phyloP scores from a whole-genome alignment of 2,888 invertebrate genomes.

The Cremastinae sp. region DNA sequence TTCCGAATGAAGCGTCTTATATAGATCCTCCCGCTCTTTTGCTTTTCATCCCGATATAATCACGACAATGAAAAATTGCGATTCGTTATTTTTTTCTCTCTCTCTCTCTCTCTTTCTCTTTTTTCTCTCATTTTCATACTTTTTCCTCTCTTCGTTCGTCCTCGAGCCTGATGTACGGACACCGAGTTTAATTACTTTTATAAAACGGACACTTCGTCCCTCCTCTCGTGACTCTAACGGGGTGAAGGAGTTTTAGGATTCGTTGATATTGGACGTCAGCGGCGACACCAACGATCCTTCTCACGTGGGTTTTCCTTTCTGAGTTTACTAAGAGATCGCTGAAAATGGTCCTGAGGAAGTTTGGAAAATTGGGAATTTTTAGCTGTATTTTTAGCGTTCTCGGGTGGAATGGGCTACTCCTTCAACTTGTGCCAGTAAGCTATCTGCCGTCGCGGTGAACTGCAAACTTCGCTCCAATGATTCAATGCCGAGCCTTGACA shows the following conservation, averaged over 20 bases:
- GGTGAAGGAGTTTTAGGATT: conserved; percentile 16
- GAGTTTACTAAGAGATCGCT: conserved; percentile 34
- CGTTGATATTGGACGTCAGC: conserved; percentile 51
- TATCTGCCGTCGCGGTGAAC: conserved; percentile 97
- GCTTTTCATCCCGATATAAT: conserved; percentile 21
- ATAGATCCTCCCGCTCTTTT: conserved; percentile 26
- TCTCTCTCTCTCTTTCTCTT: not conserved
- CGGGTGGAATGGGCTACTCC: conserved; percentile 84
- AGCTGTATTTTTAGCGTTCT: not conserved
- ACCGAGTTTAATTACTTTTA: conserved; percentile 66
- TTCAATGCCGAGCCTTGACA: conserved; percentile 91
- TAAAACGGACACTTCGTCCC: conserved; percentile 69
- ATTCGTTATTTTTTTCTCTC: not conserved
- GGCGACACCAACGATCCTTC: conserved; percentile 42
- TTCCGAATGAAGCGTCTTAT: conserved; percentile 43
- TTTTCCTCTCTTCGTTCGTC: conserved; percentile 41
- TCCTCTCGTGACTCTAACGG: conserved; percentile 47
- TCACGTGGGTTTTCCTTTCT: conserved; percentile 18
- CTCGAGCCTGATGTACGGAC: conserved; percentile 73
- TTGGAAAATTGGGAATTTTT: conserved; percentile 48
- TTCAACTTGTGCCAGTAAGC: conserved; percentile 99
- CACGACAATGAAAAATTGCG: conserved; percentile 39
- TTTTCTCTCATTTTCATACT: too few species aligned
- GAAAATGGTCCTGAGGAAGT: conserved; percentile 58
- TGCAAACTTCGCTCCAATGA: conserved; percentile 99